Evolutionary conservation across 2,113 vertebrate genomes (phyloP).

Genomic region (Spheniscus mendiculus): DNA sequence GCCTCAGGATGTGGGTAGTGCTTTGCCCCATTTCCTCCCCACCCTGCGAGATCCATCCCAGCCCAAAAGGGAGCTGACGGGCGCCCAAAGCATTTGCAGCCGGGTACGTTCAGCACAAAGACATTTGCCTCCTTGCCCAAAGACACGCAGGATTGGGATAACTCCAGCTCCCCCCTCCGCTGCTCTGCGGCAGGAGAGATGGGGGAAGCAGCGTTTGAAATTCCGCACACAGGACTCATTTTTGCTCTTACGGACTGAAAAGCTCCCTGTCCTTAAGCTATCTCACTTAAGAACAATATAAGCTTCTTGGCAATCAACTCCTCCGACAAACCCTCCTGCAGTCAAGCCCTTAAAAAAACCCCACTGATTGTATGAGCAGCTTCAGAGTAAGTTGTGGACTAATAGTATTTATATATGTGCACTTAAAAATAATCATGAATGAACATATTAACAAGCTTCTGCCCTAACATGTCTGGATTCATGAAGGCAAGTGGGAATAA

Average conservation of each 20-base stretch:
- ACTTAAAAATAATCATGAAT: neutral
- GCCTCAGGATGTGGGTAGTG: slow-evolving; percentile 41
- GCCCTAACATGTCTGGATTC: neutral
- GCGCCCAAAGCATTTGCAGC: neutral
- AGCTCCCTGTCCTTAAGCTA: neutral
- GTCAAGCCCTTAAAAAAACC: neutral
- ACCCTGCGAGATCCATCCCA: neutral
- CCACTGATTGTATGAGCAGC: neutral
- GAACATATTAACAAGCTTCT: neutral
- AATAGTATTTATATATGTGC: neutral
- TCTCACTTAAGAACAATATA: neutral
- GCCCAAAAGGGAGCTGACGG: neutral
- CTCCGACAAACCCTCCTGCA: neutral
- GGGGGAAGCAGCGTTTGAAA: fast-evolving
- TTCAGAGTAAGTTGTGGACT: neutral
- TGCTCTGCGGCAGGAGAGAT: neutral
- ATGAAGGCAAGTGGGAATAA: neutral
- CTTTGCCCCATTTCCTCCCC: slow-evolving; percentile 31
- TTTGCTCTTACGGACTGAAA: neutral
- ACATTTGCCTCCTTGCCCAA: neutral
- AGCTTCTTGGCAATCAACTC: neutral
- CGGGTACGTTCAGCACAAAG: neutral
- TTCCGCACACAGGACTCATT: neutral
- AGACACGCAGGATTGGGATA: neutral
- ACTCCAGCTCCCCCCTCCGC: neutral